Percentiles rank a stretch among this genome's conserved stretches.
Conservation (phyloP, 2,113 vertebrate genomes). For the Sylvilagus bachmani region DNA sequence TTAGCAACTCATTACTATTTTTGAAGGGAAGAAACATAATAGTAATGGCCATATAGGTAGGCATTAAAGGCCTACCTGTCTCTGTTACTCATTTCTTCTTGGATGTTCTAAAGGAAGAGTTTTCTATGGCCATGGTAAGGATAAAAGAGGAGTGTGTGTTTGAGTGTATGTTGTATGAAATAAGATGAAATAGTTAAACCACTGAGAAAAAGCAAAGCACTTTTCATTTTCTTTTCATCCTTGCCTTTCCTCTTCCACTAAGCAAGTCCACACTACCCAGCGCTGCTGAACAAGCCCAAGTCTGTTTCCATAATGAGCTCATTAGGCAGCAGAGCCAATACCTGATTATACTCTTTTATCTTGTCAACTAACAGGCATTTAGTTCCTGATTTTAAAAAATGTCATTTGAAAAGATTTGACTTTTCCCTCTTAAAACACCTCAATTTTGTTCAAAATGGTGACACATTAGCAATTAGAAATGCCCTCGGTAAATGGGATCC, state of each 20-base stretch:
- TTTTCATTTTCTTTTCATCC: conserved; percentile 1
- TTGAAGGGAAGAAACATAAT: conserved; percentile 38
- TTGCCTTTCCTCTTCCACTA: background rate
- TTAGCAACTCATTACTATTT: conserved; percentile 24
- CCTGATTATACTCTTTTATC: background rate
- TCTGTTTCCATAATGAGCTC: conserved; percentile 50
- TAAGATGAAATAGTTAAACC: background rate
- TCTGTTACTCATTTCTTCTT: conserved; percentile 12
- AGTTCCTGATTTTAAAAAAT: background rate
- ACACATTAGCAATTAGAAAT: conserved; percentile 32
- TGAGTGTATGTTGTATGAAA: background rate
- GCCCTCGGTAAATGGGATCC: background rate
- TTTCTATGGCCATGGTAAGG: background rate
- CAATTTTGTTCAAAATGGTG: conserved; percentile 26
- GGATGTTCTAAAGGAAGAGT: conserved; percentile 21
- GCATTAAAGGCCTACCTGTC: conserved; percentile 5
- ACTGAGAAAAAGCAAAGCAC: background rate
- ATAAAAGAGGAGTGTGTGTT: background rate
- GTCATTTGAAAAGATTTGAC: conserved; percentile 57
- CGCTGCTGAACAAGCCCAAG: background rate
- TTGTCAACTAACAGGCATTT: conserved; percentile 33
- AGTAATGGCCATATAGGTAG: background rate
- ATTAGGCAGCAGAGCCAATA: conserved; percentile 24
- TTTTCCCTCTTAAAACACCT: conserved; percentile 58
- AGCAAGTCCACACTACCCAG: background rate